Evolutionary conservation across 2,888 invertebrate genomes (phyloP).

Genomic region (Lumbricus terrestris): DNA sequence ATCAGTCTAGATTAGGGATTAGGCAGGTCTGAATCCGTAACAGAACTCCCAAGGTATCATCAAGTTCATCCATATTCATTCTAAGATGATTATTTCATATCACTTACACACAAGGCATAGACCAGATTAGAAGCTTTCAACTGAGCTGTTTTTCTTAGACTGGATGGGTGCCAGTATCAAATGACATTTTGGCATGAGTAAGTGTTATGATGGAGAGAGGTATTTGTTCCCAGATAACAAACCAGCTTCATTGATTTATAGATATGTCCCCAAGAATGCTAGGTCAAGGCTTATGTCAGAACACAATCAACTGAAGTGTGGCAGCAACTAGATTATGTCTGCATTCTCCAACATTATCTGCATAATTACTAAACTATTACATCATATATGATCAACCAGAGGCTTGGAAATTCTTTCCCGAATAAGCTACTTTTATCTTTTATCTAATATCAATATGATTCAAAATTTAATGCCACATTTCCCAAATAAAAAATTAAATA

Average conservation of each 20-base stretch:
- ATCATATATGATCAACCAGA: neutral
- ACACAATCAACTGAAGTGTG: neutral
- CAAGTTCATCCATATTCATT: neutral
- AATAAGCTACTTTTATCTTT: neutral
- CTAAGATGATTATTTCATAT: neutral
- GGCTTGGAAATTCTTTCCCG: neutral
- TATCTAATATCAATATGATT: neutral
- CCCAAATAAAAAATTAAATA: no score
- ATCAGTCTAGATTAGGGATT: neutral
- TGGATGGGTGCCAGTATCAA: neutral
- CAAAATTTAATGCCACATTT: no score
- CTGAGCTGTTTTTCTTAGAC: neutral
- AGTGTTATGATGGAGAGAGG: neutral
- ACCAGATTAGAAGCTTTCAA: neutral
- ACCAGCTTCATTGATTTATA: neutral
- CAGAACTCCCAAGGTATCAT: neutral
- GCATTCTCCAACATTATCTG: neutral
- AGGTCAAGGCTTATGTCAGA: neutral
- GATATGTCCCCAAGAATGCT: neutral
- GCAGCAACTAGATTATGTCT: neutral
- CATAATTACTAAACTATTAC: neutral
- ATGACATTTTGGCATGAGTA: neutral
- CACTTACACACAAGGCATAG: neutral
- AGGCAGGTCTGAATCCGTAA: neutral
- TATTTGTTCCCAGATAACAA: neutral